These are phyloP conservation scores for Bembecia ichneumoniformis DNA, from an alignment of 2,888 invertebrate genomes.

Conservation along the genomic window DNA sequence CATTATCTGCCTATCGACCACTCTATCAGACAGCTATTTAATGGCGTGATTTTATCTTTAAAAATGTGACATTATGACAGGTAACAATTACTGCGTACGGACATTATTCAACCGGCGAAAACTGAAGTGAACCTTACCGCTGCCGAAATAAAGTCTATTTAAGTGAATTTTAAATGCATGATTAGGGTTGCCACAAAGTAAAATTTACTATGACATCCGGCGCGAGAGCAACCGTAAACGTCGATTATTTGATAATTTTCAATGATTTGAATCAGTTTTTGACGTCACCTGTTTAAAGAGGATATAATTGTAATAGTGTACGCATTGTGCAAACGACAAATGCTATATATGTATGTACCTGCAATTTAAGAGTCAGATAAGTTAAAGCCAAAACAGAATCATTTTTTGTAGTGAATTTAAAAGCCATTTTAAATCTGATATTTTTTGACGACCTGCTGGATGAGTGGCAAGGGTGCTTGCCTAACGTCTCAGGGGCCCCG, in stretches of 20 bases:
- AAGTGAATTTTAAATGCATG: background rate
- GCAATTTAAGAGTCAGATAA: too few species aligned
- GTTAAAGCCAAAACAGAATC: too few species aligned
- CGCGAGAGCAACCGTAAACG: constrained; percentile 42
- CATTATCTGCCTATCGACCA: constrained; percentile 33
- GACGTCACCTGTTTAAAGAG: constrained; percentile 14
- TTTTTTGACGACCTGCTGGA: too few species aligned
- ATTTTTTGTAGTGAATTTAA: too few species aligned
- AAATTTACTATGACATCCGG: constrained; percentile 42
- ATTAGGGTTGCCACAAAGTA: background rate
- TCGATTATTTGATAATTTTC: constrained; percentile 70
- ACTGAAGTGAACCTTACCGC: too few species aligned
- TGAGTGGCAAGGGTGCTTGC: too few species aligned
- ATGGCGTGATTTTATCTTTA: constrained; percentile 30
- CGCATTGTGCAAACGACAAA: too few species aligned
- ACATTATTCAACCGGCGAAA: constrained; percentile 7
- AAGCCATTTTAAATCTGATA: too few species aligned
- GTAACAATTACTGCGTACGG: constrained; percentile 55
- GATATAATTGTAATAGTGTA: background rate
- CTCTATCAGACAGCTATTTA: constrained; percentile 51
- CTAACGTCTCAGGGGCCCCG: too few species aligned
- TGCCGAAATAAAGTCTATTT: too few species aligned
- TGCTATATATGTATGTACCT: too few species aligned
- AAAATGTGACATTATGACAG: constrained; percentile 65
- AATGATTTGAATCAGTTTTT: constrained; percentile 57